Percentiles rank a stretch among this genome's conserved stretches.
phyloP scores from a whole-genome alignment of 1,140 invertebrate species.

The Yoshiicerus persimilis region DNA sequence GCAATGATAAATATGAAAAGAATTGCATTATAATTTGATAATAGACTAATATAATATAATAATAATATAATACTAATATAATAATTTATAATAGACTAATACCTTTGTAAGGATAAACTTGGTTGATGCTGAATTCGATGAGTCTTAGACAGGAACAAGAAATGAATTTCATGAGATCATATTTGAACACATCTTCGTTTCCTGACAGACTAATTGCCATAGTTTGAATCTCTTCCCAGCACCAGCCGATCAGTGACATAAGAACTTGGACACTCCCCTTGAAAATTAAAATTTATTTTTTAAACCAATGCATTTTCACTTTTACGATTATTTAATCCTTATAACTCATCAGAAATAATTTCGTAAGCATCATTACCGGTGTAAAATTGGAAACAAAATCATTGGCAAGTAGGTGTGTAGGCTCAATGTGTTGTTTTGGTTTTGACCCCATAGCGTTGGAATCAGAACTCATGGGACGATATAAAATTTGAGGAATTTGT shows the following conservation, averaged over 20 bases:
- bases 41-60: background rate
- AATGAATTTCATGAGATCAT: conserved; percentile 42
- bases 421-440: conserved; percentile 63
- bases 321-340: background rate
- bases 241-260: conserved; percentile 44
- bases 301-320: too few relatives aligned
- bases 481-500: conserved; percentile 92
- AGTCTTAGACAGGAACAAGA: conserved; percentile 43
- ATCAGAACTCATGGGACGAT: conserved; percentile 74
- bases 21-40: background rate
- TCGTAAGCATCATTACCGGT: conserved; percentile 57
- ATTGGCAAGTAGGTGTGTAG: conserved; percentile 71
- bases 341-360: background rate
- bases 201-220: background rate
- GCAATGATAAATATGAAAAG: background rate
- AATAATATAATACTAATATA: background rate
- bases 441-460: conserved; percentile 63
- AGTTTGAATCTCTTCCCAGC: conserved; percentile 41
- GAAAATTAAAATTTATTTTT: background rate
- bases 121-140: conserved; percentile 48
- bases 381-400: conserved; percentile 75
- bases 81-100: too few relatives aligned
- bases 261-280: conserved; percentile 43
- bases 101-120: conserved; percentile 48
- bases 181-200: conserved; percentile 29